Base-by-base conservation (phyloP, 2,797 vertebrate species). In the Etheostoma perlongum region DNA sequence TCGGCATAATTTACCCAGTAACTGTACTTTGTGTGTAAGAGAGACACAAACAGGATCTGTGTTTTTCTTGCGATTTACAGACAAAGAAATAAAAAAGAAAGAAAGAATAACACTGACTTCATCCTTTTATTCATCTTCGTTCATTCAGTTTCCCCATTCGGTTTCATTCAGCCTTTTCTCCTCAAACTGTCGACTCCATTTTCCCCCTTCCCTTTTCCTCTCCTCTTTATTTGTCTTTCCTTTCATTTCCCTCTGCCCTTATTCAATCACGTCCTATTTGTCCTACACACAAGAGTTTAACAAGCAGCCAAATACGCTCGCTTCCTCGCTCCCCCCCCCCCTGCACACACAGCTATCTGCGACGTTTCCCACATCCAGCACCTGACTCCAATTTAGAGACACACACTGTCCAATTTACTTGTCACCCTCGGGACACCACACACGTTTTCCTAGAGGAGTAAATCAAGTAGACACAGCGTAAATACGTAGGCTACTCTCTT, bases 261-360 rank as follows among this genome's bases (percentile, higher is more conserved):
- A 91, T 93, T 93, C 92, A 85, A 82, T 94, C 90, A 88, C 88
- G 80, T 91, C 79, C 60, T 58, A 82, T 94, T 91, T 91, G 86
- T 88, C 67, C 30, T 44, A 6, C 58, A 69, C 84, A 55, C 51
- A 46, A 27, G 14, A 57, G 57, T 81, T 79, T 82, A 80, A 84
- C 81, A 77, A 74, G 83, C 81, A 65, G 61, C 74, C 75, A 60
- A 77, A 87, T 69, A 60, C 65, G 68, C 82, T 72, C 68, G 19
- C 62, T 74, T 62, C 54, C 30, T 47, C 25, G 59, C 21, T 58
- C n/a, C 33, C 33, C 33, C 6, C 33, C 6, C 8, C 33, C 8
- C 8, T 10, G 7, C 9, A 36, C 74, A 69, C 62, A 52, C 71
- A 13, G 30, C 68, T 33, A 82, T 88, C 58, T 58, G 63, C 72